Evolutionary conservation across 2,797 vertebrate genomes (phyloP).

Genomic region (Bovichtus variegatus): DNA sequence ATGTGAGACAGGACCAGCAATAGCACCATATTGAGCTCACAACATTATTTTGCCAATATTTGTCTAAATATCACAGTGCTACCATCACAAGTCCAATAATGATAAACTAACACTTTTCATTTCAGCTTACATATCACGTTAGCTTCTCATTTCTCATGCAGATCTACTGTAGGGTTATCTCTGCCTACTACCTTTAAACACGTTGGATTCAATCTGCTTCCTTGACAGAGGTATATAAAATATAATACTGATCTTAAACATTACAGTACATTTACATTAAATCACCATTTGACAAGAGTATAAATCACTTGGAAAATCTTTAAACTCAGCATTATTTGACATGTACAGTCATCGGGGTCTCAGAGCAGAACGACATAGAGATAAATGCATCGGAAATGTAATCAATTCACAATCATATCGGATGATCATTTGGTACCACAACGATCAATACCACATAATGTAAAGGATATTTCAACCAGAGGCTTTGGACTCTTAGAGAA

Average conservation of each 20-base stretch:
- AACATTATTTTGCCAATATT: constrained; percentile 70
- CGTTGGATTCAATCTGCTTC: constrained; percentile 61
- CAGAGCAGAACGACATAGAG: constrained; percentile 55
- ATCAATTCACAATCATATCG: constrained; percentile 70
- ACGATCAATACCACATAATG: constrained; percentile 53
- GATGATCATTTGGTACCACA: constrained; percentile 66
- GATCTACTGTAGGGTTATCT: constrained; percentile 60
- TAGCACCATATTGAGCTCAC: constrained; percentile 79
- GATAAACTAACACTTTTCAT: constrained; percentile 73
- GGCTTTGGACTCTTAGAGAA: constrained; percentile 24
- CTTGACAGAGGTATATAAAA: constrained; percentile 61
- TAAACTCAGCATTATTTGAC: constrained; percentile 69
- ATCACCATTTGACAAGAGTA: constrained; percentile 77
- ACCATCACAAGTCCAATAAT: constrained; percentile 80
- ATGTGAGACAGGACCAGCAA: constrained; percentile 73
- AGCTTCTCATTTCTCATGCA: constrained; percentile 68
- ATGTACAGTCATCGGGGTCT: constrained; percentile 55
- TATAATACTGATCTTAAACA: constrained; percentile 79
- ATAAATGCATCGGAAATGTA: constrained; percentile 68
- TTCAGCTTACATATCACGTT: constrained; percentile 69
- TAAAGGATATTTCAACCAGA: constrained; percentile 39
- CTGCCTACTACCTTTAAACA: constrained; percentile 65
- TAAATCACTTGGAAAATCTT: constrained; percentile 64
- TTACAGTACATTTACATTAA: constrained; percentile 77
- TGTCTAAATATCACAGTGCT: constrained; percentile 82